Conservation (phyloP, 2,797 vertebrate species). For the Leptodactylus fallax region DNA sequence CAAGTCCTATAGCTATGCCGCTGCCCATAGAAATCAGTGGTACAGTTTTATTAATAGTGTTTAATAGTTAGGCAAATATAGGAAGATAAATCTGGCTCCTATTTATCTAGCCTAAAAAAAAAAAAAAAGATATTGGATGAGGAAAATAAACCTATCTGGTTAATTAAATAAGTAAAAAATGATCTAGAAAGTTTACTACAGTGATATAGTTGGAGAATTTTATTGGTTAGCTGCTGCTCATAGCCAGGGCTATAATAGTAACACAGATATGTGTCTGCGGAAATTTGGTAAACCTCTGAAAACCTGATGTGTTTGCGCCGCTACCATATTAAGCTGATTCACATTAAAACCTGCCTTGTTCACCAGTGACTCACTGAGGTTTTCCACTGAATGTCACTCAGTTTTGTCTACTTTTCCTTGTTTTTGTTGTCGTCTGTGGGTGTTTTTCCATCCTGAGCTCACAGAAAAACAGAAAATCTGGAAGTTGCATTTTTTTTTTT, state of each 20-base stretch:
- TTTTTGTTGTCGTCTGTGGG: constrained; percentile 78
- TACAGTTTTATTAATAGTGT: no score
- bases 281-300: background rate
- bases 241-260: background rate
- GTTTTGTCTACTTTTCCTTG: constrained; percentile 75
- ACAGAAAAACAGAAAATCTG: constrained; percentile 67
- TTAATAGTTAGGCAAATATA: no score
- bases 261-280: background rate
- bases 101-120: no score
- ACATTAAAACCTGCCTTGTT: constrained; percentile 30
- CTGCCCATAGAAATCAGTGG: no score
- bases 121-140: no score
- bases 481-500: constrained; percentile 66
- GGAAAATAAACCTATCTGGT: no score
- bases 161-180: no score
- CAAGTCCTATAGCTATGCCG: no score
- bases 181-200: no score
- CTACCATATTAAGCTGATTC: constrained; percentile 1
- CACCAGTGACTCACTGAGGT: constrained; percentile 77
- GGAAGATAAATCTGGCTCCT: no score
- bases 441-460: constrained; percentile 75
- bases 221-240: background rate
- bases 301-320: background rate
- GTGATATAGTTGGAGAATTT: background rate
- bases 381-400: constrained; percentile 82